Evolutionary conservation across 2,888 invertebrate genomes (phyloP).

Genomic region (Melipona beecheii): DNA sequence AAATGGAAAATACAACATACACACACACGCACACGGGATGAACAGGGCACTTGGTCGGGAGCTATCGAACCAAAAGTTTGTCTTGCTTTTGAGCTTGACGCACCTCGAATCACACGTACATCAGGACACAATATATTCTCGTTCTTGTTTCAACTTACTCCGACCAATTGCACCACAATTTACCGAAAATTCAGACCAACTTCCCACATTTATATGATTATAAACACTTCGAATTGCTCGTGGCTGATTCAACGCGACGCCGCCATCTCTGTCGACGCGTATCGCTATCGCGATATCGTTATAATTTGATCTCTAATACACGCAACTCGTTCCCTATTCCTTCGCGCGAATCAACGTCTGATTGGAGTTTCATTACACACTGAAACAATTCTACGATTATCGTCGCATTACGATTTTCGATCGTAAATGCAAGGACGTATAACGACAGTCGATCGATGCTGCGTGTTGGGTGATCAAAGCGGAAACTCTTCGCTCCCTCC

Average conservation of each 20-base stretch:
- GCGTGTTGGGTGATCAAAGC: not conserved
- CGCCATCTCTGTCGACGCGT: not conserved
- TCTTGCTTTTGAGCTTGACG: conserved; percentile 17
- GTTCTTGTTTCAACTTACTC: not conserved
- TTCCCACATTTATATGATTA: not conserved
- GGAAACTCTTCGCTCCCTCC: not conserved
- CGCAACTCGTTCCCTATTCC: too few species aligned
- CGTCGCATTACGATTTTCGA: not conserved
- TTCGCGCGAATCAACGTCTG: too few species aligned
- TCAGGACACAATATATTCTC: not conserved
- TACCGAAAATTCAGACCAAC: not conserved
- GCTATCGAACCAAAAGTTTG: conserved; percentile 27
- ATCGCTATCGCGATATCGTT: not conserved
- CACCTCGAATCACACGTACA: not conserved
- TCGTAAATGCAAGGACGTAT: not conserved
- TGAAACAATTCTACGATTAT: not conserved
- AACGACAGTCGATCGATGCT: not conserved
- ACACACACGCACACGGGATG: not conserved
- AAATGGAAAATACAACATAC: conserved; percentile 16
- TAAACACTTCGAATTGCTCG: conserved; percentile 9
- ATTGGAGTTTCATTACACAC: too few species aligned
- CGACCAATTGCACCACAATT: conserved; percentile 8
- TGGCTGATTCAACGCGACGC: not conserved
- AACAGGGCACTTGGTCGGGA: conserved; percentile 16
- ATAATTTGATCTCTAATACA: not conserved